Percentiles rank a stretch among this genome's conserved stretches.
These are phyloP conservation scores for Anguilla rostrata DNA, from an alignment of 2,113 vertebrate genomes.

Conservation along the genomic window DNA sequence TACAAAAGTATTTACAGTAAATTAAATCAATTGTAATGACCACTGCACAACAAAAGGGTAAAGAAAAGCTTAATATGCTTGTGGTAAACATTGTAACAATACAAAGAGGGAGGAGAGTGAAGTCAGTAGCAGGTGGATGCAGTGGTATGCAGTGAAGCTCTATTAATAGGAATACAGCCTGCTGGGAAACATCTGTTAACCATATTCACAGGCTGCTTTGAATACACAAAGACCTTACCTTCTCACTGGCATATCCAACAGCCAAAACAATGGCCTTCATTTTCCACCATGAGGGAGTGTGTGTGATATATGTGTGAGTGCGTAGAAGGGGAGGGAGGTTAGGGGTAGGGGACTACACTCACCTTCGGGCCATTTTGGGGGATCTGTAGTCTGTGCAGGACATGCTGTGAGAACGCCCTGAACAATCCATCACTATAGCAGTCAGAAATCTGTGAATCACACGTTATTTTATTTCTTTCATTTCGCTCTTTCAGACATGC, in stretches of 20 bases:
- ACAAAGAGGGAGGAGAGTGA: background rate
- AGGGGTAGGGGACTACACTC: conserved; percentile 31
- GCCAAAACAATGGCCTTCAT: background rate
- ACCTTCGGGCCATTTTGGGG: conserved; percentile 82
- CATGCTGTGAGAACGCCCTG: conserved; percentile 91
- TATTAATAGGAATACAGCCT: background rate
- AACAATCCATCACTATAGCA: conserved; percentile 87
- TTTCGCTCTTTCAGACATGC: background rate
- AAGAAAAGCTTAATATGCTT: background rate
- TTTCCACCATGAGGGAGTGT: background rate
- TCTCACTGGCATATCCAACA: background rate
- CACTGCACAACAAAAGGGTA: background rate
- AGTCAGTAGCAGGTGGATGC: background rate
- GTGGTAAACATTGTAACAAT: background rate
- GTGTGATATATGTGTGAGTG: background rate
- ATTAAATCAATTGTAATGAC: background rate
- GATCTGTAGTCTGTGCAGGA: conserved; percentile 86
- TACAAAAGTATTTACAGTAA: background rate
- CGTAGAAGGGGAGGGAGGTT: background rate
- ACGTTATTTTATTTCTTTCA: background rate
- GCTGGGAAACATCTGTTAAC: conserved; percentile 14
- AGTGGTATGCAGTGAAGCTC: background rate
- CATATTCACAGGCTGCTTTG: background rate
- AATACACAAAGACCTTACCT: background rate
- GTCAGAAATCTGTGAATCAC: conserved; percentile 83